phyloP scores from a whole-genome alignment of 2,888 invertebrate genomes.

The Empis stercorea region DNA sequence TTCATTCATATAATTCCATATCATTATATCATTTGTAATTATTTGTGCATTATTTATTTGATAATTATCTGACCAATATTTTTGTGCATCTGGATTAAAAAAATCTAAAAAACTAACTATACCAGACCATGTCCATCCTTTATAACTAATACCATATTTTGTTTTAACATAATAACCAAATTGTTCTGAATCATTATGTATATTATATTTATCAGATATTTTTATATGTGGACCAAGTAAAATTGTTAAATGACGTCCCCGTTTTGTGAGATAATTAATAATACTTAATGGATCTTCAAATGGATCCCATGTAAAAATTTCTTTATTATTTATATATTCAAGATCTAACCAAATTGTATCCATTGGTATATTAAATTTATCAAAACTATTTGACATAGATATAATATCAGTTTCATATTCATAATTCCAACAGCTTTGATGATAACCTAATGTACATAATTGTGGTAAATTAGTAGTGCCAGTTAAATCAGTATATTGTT shows the following conservation, averaged over 20 bases:
- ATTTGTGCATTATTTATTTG: constrained; percentile 40
- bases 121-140: constrained; percentile 99
- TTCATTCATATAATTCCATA: constrained; percentile 99
- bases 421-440: constrained; percentile 99
- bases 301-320: constrained; percentile 98
- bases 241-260: constrained; percentile 83
- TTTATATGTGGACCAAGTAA: constrained; percentile 99
- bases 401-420: constrained; percentile 91
- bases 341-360: constrained; percentile 99
- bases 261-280: constrained; percentile 77
- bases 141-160: constrained; percentile 83
- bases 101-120: constrained; percentile 91
- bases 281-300: constrained; percentile 79
- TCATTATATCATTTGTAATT: constrained; percentile 71
- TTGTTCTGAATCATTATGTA: constrained; percentile 78
- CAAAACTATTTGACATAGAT: constrained; percentile 74
- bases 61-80: constrained; percentile 66
- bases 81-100: constrained; percentile 68
- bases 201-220: constrained; percentile 73
- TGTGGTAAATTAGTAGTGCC: constrained; percentile 86
- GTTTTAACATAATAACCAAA: constrained; percentile 80
- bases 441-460: constrained; percentile 74
- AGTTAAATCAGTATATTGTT: constrained; percentile 78
- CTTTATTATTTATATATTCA: constrained; percentile 94
- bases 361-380: constrained; percentile 81